Conservation (phyloP, 2,888 invertebrate genomes). For the Timema podura region DNA sequence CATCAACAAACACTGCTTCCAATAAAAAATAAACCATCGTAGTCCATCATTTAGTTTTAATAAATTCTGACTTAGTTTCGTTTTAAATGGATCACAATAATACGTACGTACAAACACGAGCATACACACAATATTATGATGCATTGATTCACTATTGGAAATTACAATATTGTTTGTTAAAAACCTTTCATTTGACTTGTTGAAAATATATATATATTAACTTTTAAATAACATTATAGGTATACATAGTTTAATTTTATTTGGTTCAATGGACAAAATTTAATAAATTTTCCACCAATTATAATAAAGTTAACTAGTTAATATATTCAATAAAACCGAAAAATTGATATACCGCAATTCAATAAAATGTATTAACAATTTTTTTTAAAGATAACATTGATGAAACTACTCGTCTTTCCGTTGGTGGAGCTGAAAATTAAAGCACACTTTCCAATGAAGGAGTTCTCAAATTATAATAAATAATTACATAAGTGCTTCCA, state of each 20-base stretch:
- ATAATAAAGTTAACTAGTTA: too few species aligned
- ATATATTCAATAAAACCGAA: too few species aligned
- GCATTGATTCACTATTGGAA: constrained; percentile 17
- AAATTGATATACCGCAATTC: too few species aligned
- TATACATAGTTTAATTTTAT: too few species aligned
- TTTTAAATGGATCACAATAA: constrained; percentile 31
- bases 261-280: too few species aligned
- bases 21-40: constrained; percentile 16
- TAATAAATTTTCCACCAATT: too few species aligned
- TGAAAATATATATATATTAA: constrained; percentile 5
- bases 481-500: constrained; percentile 30
- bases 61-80: constrained; percentile 32
- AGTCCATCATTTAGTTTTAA: constrained; percentile 23
- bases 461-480: constrained; percentile 31
- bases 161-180: neutral
- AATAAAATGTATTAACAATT: too few species aligned
- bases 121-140: constrained; percentile 27
- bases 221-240: too few species aligned
- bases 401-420: neutral
- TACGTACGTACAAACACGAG: constrained; percentile 24
- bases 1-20: constrained; percentile 23
- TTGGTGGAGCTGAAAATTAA: constrained; percentile 15
- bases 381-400: neutral
- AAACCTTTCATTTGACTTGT: neutral
- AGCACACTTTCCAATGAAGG: constrained; percentile 26